Evolutionary conservation across 2,888 invertebrate genomes (phyloP), one percentile per base, ranked within the genome.

Genomic region (Orchesella flavescens): DNA sequence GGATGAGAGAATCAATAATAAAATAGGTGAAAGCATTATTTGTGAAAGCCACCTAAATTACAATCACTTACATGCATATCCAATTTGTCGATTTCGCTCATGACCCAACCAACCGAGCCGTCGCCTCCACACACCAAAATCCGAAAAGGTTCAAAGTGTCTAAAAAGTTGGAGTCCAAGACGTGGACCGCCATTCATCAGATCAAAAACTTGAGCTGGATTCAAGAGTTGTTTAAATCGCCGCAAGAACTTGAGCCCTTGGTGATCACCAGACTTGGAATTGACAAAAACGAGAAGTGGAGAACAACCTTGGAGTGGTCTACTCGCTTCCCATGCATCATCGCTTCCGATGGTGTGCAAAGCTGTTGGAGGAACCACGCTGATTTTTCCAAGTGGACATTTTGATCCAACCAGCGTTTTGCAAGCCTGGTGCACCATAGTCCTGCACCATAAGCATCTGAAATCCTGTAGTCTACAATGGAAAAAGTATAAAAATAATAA

Each of bases 151-250:
- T 98, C 97, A 90, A 98, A 97, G 91, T 96, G 96, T 88, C 97
- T 93, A 92, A 98, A 98, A 88, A 98, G 92, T 85, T 96, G 93
- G 89, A 98, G 92, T 88, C 94, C 94, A 19, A 86, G 85, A 69
- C 87, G 83, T 17, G 88, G 87, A 55, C 87, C 87, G 53, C 94
- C 94, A 87, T 94, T 95, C 90, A 97, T 96, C 89, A 99, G 93
- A 92, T 98, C 98, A 91, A 98, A 99, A 84, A 98, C 98, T 92
- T 99, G 98, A 83, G 97, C 97, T 15, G 98, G 98, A 91, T 98
- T 98, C 83, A 98, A 92, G 79, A 98, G 93, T 91, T 98, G 97
- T 90, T 96, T 97, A 91, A 98, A 98, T 86, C 97, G 93, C 75
- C 97, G 93, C 87, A 98, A 93, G 92, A 98, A 98, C 91, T 97